A percentile compares a stretch with the other conserved stretches of the same genome.
phyloP scores from a whole-genome alignment of 1,140 invertebrate species.

The Drosophila suzukii region DNA sequence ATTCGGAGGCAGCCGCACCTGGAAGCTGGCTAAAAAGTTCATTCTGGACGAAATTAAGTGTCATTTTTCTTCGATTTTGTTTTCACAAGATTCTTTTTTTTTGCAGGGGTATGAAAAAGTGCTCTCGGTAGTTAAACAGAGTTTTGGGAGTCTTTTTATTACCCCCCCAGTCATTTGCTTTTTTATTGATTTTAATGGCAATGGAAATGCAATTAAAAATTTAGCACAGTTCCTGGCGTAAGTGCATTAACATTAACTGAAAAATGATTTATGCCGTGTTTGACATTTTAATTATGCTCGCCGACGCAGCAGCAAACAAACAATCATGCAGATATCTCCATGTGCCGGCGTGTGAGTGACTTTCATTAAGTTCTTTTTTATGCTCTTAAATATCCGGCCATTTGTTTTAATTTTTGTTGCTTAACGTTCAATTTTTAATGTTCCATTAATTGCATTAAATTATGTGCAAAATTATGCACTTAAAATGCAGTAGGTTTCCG shows the following conservation, averaged over 20 bases:
- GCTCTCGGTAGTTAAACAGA: constrained; percentile 39
- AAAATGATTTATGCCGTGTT: constrained; percentile 73
- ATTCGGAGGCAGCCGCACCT: constrained; percentile 54
- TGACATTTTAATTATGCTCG: constrained; percentile 68
- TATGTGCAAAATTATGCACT: constrained; percentile 55
- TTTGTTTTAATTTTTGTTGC: constrained; percentile 51
- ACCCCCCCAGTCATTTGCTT: constrained; percentile 11
- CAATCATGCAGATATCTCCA: constrained; percentile 29
- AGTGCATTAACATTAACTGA: constrained; percentile 70
- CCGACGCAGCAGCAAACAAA: constrained; percentile 41
- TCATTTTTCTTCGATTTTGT: constrained; percentile 60
- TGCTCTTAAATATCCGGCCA: constrained; percentile 59
- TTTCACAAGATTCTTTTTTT: constrained; percentile 21
- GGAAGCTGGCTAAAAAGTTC: constrained; percentile 64
- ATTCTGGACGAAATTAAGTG: constrained; percentile 70
- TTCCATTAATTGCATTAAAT: constrained; percentile 69
- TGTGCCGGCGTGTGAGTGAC: constrained; percentile 22
- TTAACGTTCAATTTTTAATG: constrained; percentile 55
- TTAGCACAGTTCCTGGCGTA: constrained; percentile 46
- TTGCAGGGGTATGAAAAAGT: constrained; percentile 13
- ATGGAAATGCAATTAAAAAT: constrained; percentile 81
- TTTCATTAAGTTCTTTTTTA: constrained; percentile 47
- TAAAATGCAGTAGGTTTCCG: constrained; percentile 39
- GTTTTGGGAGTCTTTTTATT: constrained; percentile 18
- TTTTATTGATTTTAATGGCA: constrained; percentile 78